These are phyloP conservation scores for Polypterus bichir DNA, from an alignment of 2,113 vertebrate genomes.

Conservation along the genomic window DNA sequence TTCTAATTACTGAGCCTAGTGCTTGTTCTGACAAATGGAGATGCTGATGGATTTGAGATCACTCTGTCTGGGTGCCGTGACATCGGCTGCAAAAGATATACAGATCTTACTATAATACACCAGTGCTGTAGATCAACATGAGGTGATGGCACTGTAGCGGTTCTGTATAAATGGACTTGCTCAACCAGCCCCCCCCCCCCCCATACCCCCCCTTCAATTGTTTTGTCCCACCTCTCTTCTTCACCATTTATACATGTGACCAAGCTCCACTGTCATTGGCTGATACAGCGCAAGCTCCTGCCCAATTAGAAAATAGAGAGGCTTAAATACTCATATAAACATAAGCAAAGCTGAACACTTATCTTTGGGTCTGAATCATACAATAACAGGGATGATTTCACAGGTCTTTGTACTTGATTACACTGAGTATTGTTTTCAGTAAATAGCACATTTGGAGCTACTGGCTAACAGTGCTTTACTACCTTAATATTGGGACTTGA, in stretches of 20 bases:
- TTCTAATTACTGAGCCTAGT: conserved; percentile 72
- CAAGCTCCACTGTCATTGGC: conserved; percentile 62
- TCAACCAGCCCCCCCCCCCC: conserved; percentile 31
- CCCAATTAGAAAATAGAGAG: conserved; percentile 66
- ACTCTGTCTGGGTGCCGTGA: conserved; percentile 16
- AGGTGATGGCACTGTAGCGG: conserved; percentile 37
- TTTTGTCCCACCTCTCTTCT: conserved; percentile 12
- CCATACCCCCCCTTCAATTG: conserved; percentile 17
- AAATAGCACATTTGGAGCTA: conserved; percentile 24
- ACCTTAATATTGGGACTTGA: too few relatives aligned
- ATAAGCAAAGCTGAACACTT: conserved; percentile 67
- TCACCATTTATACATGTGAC: conserved; percentile 40
- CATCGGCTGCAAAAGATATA: conserved; percentile 4
- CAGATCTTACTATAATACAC: conserved; percentile 18
- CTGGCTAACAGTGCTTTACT: not conserved
- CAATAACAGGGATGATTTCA: not conserved
- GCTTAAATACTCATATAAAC: conserved; percentile 59
- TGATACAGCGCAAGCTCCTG: conserved; percentile 41
- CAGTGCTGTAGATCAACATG: conserved; percentile 27
- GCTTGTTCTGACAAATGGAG: conserved; percentile 55
- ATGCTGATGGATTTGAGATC: conserved; percentile 38
- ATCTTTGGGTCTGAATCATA: conserved; percentile 28
- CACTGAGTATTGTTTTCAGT: conserved; percentile 22
- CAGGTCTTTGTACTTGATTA: conserved; percentile 41
- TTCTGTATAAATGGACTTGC: conserved; percentile 21